Conservation (phyloP, 2,113 vertebrate genomes). For the Trinectes maculatus region DNA sequence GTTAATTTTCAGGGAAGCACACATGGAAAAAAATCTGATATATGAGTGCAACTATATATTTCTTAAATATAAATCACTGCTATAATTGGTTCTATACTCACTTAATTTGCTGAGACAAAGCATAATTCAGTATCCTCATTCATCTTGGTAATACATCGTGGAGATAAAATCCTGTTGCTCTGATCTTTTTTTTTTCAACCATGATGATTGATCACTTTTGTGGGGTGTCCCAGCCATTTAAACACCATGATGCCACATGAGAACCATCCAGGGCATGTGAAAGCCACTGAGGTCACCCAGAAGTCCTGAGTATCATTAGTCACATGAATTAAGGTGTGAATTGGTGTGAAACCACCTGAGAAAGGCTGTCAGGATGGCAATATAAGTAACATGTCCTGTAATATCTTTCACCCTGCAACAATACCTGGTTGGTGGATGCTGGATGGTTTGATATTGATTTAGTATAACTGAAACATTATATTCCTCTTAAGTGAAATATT, state of each 20-base stretch:
- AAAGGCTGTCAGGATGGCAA: neutral
- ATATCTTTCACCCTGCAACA: neutral
- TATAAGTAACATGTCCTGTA: neutral
- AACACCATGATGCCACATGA: neutral
- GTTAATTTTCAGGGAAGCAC: too few species aligned
- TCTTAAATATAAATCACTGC: too few species aligned
- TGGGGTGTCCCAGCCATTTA: neutral
- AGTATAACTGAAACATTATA: neutral
- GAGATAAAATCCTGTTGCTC: neutral
- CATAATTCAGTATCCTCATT: neutral
- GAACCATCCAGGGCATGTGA: neutral
- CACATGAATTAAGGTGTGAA: constrained; percentile 28
- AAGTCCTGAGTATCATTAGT: neutral
- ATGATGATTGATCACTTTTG: neutral
- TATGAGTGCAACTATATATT: too few species aligned
- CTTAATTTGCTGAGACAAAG: too few species aligned
- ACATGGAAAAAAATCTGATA: too few species aligned
- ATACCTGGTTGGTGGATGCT: neutral
- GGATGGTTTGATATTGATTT: constrained; percentile 9
- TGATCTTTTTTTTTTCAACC: neutral
- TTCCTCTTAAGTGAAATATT: too few species aligned
- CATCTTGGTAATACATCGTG: neutral
- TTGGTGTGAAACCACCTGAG: constrained; percentile 14
- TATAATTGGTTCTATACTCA: too few species aligned
- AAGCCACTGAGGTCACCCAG: neutral